Evolutionary conservation across 2,888 invertebrate genomes (phyloP).

Genomic region (Acrobasis repandana): DNA sequence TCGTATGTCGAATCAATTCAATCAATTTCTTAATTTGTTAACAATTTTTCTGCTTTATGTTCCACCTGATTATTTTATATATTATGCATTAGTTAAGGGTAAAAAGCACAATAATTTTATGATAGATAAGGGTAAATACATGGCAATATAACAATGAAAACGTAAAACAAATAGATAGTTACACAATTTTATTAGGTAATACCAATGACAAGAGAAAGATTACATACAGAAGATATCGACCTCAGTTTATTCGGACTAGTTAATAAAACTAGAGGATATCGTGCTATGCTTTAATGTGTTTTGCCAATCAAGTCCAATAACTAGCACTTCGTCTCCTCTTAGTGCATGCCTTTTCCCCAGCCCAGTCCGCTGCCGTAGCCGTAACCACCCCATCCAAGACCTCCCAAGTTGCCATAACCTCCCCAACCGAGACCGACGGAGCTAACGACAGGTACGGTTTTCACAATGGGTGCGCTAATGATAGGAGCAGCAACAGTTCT

Average conservation of each 20-base stretch:
- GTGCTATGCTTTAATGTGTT: constrained; percentile 7
- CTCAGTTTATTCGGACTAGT: constrained; percentile 20
- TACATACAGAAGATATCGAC: constrained; percentile 1
- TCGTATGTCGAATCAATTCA: too few species aligned
- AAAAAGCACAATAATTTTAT: too few species aligned
- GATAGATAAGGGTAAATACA: too few species aligned
- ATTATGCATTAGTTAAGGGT: too few species aligned
- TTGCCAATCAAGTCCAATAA: constrained; percentile 12
- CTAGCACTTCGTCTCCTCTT: constrained; percentile 16
- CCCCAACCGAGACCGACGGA: constrained; percentile 30
- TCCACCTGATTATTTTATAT: too few species aligned
- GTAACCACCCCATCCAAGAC: constrained; percentile 34
- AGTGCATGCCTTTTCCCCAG: constrained; percentile 13
- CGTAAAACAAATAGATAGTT: neutral
- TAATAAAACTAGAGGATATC: constrained; percentile 17
- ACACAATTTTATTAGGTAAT: neutral
- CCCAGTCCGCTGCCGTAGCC: constrained; percentile 34
- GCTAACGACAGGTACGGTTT: constrained; percentile 39
- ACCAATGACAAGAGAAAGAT: constrained; percentile 1
- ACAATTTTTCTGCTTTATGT: too few species aligned
- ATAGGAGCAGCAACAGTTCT: constrained; percentile 49
- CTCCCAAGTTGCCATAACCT: constrained; percentile 22
- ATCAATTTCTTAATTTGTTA: too few species aligned
- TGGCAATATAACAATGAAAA: neutral
- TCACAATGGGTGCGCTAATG: constrained; percentile 46